phyloP scores from a whole-genome alignment of 2,113 vertebrate species.

The Malurus alboscapulatus region DNA sequence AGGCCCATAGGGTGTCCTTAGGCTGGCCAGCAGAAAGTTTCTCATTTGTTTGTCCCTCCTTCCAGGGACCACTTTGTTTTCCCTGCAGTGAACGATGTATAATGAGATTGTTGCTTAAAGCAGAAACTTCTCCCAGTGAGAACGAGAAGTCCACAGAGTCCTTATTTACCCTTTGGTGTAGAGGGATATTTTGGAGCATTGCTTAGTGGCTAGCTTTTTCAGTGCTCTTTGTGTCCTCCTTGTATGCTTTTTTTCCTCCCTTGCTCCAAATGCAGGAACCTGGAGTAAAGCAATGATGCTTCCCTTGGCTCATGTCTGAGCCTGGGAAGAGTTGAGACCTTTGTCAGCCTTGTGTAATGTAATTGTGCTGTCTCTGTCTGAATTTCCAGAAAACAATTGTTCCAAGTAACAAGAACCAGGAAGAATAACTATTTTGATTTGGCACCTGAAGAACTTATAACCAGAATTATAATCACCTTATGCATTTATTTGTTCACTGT shows the following conservation, averaged over 20 bases:
- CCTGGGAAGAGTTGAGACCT: neutral
- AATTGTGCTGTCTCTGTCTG: neutral
- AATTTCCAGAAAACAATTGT: neutral
- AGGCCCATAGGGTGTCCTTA: neutral
- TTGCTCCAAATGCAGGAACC: neutral
- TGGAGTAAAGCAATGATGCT: neutral
- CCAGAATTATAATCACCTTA: neutral
- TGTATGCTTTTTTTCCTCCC: neutral
- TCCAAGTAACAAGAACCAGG: neutral
- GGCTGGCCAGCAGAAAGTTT: constrained; percentile 22
- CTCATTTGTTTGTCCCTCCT: neutral
- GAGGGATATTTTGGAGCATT: neutral
- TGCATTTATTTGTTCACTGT: neutral
- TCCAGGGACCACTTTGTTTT: constrained; percentile 5
- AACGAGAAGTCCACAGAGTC: neutral
- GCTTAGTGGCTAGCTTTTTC: neutral
- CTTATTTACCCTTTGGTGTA: constrained; percentile 13
- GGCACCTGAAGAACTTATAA: neutral
- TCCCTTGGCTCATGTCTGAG: neutral
- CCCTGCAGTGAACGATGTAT: neutral
- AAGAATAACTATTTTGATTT: neutral
- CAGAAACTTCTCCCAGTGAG: neutral
- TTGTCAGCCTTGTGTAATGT: neutral
- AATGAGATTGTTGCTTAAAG: constrained; percentile 5
- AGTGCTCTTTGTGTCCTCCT: neutral